Evolutionary conservation across 2,113 vertebrate species (phyloP).

Genomic region (Elgaria multicarinata): DNA sequence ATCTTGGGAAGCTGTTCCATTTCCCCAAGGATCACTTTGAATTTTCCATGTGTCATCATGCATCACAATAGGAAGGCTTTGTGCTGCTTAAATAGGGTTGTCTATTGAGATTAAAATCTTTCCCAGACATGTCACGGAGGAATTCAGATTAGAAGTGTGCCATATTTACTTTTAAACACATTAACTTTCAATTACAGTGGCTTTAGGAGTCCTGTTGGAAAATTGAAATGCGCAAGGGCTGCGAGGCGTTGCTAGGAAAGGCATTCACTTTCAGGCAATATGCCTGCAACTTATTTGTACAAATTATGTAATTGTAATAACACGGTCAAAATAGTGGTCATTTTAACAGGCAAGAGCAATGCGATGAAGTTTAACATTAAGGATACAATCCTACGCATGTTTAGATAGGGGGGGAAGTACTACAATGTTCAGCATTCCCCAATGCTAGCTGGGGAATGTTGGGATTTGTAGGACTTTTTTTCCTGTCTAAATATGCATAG

Average conservation of each 20-base stretch:
- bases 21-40: constrained; percentile 6
- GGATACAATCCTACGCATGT: too few species aligned
- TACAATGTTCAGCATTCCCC: too few species aligned
- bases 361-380: background rate
- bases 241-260: background rate
- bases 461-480: too few species aligned
- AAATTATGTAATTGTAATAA: constrained; percentile 13
- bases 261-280: background rate
- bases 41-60: background rate
- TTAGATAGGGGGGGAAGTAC: too few species aligned
- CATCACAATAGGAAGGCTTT: background rate
- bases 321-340: background rate
- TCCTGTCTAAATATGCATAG: too few species aligned
- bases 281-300: constrained; percentile 7
- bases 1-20: background rate
- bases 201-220: constrained; percentile 40
- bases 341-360: background rate
- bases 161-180: constrained; percentile 38
- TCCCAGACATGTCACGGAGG: background rate
- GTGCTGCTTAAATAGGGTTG: constrained; percentile 27
- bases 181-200: constrained; percentile 29
- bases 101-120: constrained; percentile 28
- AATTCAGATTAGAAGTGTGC: constrained; percentile 20
- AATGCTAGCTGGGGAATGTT: too few species aligned
- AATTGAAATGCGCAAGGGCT: constrained; percentile 35